Conservation (phyloP, 1,140 invertebrate genomes). For the Paraescarpia echinospica region DNA sequence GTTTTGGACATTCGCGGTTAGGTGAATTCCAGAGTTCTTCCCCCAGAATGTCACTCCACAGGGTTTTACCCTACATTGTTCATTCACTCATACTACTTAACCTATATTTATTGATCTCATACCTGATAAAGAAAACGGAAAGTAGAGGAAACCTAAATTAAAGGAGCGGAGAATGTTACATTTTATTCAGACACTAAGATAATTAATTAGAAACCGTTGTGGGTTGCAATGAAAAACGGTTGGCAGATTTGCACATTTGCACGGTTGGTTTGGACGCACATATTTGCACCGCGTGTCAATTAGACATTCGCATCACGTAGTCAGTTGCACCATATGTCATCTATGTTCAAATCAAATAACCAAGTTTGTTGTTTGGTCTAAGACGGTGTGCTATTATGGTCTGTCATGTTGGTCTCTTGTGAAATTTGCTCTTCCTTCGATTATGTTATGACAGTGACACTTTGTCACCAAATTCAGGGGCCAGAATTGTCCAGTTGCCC, state of each 20-base stretch:
- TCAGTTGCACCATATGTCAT: background rate
- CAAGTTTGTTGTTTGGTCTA: background rate
- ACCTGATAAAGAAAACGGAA: background rate
- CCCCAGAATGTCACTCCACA: background rate
- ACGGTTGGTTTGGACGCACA: background rate
- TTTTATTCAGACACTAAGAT: background rate
- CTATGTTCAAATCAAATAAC: background rate
- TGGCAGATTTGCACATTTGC: background rate
- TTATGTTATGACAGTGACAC: background rate
- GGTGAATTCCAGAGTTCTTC: background rate
- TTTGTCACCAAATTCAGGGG: background rate
- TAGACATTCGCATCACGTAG: background rate
- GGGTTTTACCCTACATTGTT: background rate
- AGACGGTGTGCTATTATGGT: background rate
- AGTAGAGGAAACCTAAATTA: background rate
- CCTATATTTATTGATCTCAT: background rate
- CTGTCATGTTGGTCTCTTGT: background rate
- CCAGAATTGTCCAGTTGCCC: background rate
- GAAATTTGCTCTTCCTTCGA: background rate
- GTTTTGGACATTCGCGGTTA: background rate
- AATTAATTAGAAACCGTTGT: background rate
- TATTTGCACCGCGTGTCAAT: background rate
- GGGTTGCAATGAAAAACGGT: background rate
- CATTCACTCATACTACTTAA: background rate
- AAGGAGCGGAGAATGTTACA: background rate